A percentile compares a stretch with the other conserved stretches of the same genome.
Conservation (phyloP, 2,888 invertebrate species). For the Caenorhabditis uteleia region DNA sequence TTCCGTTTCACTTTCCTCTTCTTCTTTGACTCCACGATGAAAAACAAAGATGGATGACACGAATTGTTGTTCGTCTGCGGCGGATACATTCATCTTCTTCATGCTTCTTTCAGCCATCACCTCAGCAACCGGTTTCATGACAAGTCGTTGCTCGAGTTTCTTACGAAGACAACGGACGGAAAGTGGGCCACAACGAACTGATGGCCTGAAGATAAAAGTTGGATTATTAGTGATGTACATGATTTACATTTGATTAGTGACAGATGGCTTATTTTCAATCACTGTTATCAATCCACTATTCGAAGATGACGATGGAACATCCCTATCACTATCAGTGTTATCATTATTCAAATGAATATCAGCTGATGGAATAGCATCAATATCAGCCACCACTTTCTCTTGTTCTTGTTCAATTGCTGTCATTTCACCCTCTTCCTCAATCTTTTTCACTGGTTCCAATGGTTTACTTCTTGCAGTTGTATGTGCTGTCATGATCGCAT, state of each 20-base stretch:
- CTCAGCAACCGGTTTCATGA: not conserved
- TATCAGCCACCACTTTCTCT: not conserved
- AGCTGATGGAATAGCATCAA: not conserved
- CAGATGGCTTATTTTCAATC: constrained; percentile 16
- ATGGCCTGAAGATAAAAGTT: constrained; percentile 21
- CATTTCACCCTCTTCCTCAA: not conserved
- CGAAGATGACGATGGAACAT: constrained; percentile 12
- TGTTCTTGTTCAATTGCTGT: not conserved
- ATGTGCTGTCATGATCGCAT: constrained; percentile 20
- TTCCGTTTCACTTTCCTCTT: not conserved
- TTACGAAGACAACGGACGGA: constrained; percentile 13
- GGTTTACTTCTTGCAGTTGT: not conserved
- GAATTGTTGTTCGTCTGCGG: no score
- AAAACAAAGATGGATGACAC: constrained; percentile 10
- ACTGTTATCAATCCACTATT: constrained; percentile 30
- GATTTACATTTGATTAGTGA: not conserved
- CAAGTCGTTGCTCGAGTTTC: constrained; percentile 15
- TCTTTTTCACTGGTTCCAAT: not conserved
- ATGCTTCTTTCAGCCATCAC: no score
- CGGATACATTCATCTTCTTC: no score
- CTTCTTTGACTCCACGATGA: constrained; percentile 5
- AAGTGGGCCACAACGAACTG: constrained; percentile 20
- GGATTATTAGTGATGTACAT: constrained; percentile 5
- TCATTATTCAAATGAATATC: not conserved
- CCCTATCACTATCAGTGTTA: not conserved